These are phyloP conservation scores for Corythucha ciliata DNA, from an alignment of 2,888 invertebrate species.

Conservation along the genomic window DNA sequence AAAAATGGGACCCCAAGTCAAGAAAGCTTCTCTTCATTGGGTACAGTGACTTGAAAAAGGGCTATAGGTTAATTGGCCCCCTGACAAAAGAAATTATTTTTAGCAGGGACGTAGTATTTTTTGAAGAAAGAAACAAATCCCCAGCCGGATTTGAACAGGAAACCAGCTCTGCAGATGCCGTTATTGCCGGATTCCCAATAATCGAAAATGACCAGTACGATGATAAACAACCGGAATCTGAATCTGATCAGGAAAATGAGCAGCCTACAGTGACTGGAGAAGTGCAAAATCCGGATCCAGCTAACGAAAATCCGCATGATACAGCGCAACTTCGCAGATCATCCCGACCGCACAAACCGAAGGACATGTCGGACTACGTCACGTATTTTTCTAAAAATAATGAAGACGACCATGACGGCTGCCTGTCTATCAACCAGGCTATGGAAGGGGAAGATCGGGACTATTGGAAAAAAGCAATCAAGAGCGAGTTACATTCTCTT, in stretches of 20 bases:
- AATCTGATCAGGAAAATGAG: no score
- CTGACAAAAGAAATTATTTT: constrained; percentile 11
- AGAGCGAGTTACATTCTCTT: constrained; percentile 32
- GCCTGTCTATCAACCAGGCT: constrained; percentile 10
- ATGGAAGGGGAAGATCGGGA: neutral
- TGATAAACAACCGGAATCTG: no score
- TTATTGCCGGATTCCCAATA: no score
- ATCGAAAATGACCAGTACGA: no score
- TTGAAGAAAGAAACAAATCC: constrained; percentile 2
- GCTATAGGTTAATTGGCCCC: constrained; percentile 13
- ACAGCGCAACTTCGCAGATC: constrained; percentile 1
- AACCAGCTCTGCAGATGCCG: no score
- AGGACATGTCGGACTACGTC: neutral
- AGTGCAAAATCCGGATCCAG: no score
- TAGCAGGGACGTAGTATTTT: constrained; percentile 15
- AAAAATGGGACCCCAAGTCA: constrained; percentile 18
- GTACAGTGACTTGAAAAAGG: constrained; percentile 8
- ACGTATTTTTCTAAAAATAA: neutral
- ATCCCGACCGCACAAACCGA: neutral
- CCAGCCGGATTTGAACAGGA: no score
- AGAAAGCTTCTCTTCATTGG: constrained; percentile 16
- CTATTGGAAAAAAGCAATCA: constrained; percentile 11
- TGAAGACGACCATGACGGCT: constrained; percentile 5
- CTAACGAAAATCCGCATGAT: no score
- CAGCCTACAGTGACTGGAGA: no score